phyloP scores from a whole-genome alignment of 2,113 vertebrate species.

The Eira barbara region DNA sequence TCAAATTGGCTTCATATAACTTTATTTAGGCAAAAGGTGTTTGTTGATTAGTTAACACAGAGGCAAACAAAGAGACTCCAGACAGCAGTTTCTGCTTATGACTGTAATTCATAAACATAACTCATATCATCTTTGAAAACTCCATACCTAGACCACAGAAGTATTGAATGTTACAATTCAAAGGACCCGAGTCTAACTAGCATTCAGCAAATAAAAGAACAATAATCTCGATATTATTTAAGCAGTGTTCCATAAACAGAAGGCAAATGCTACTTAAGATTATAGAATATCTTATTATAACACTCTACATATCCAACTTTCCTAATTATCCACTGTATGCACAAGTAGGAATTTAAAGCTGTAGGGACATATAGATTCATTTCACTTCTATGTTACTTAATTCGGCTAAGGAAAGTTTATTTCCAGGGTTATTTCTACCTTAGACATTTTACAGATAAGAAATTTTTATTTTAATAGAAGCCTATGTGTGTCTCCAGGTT shows the following conservation, averaged over 20 bases:
- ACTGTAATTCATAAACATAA: neutral
- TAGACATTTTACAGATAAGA: neutral
- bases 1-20: neutral
- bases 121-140: neutral
- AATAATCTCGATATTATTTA: neutral
- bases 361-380: neutral
- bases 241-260: neutral
- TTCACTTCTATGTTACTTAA: neutral
- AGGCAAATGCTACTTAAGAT: neutral
- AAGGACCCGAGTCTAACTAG: neutral
- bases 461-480: neutral
- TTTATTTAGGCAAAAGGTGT: neutral
- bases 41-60: neutral
- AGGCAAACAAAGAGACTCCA: neutral
- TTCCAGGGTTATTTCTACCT: neutral
- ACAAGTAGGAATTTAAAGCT: constrained; percentile 12
- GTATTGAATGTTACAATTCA: neutral
- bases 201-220: neutral
- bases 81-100: neutral
- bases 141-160: neutral
- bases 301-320: neutral
- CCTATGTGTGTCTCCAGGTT: neutral
- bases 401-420: neutral
- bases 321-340: neutral
- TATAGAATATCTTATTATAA: neutral